These are phyloP conservation scores for Operophtera brumata DNA, from an alignment of 2,888 invertebrate genomes.

Conservation along the genomic window DNA sequence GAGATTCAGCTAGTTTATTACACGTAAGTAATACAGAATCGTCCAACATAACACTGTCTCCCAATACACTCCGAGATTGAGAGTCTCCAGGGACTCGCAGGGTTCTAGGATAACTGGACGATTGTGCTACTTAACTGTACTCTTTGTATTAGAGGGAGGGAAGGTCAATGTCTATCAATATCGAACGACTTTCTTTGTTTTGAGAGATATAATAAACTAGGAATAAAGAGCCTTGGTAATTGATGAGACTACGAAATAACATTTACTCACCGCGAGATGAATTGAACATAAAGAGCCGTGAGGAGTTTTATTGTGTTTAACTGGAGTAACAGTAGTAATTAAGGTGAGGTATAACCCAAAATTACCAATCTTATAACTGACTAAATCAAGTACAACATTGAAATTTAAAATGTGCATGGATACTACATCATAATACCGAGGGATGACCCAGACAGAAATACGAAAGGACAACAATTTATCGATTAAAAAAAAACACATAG, in stretches of 20 bases:
- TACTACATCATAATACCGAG: no score
- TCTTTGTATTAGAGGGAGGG: constrained; percentile 18
- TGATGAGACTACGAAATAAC: not conserved
- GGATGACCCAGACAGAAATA: no score
- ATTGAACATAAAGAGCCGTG: not conserved
- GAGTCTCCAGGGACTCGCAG: not conserved
- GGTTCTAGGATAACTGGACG: constrained; percentile 14
- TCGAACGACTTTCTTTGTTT: constrained; percentile 20
- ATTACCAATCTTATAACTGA: no score
- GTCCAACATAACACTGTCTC: constrained; percentile 9
- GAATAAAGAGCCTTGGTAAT: constrained; percentile 6
- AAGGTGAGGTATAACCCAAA: no score
- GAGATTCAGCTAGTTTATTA: constrained; percentile 10
- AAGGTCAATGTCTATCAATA: constrained; percentile 27
- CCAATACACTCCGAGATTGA: not conserved
- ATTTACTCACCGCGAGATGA: constrained; percentile 2
- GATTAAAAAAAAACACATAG: no score
- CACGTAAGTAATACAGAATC: constrained; percentile 10
- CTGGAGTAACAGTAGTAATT: no score
- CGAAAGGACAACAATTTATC: no score
- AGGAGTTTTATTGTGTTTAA: not conserved
- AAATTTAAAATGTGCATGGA: no score
- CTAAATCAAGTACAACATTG: no score
- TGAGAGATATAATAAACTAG: constrained; percentile 14
- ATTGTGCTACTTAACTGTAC: constrained; percentile 15